Evolutionary conservation across 2,888 invertebrate species (phyloP), one percentile per base, ranked within the genome.

Genomic region (Odontocolon sp.): DNA sequence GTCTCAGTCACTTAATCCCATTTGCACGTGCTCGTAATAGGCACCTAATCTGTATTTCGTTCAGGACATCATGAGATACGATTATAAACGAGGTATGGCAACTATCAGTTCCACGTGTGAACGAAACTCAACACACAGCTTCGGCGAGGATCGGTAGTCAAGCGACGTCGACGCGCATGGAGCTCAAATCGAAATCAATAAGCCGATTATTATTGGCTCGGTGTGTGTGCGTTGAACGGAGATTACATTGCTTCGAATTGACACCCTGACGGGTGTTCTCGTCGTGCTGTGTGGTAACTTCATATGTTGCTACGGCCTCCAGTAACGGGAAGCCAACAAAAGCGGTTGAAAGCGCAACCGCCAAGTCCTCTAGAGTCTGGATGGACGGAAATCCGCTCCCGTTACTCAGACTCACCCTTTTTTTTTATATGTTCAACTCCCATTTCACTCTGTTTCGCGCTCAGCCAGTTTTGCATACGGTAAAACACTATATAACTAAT

Each of bases 211-310:
- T 86, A 72, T 67, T 71, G 77, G 75, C 77, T 63, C 57, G 52
- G 50, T 50, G 64, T 64, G 86, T 83, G 77, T 70, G 80, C 73
- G 80, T 78, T 82, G 81, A 86, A 82, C 87, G 85, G 87, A 88
- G 88, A 87, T 88, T 88, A 88, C 85, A 83, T 82, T 82, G 84
- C 84, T 82, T 81, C 80, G 83, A 86, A 86, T 85, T 86, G 87
- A 88, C 87, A 86, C 82, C 81, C 77, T 67, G 71, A 76, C 71
- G 71, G 67, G 28, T 63, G 45, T 63, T 47, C 67, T 6, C 66
- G 61, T 66, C n/a, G 21, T 50, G 28, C 52, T 31, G 26, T 67
- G 31, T 47, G 52, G 45, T 45, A 54, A 18, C 75, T 40, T 26
- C 54, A 8, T 33, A 33, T 50, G 31, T 23, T 23, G 33, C 33